phyloP scores from a whole-genome alignment of 2,888 invertebrate species.

The Napeogenes inachia region DNA sequence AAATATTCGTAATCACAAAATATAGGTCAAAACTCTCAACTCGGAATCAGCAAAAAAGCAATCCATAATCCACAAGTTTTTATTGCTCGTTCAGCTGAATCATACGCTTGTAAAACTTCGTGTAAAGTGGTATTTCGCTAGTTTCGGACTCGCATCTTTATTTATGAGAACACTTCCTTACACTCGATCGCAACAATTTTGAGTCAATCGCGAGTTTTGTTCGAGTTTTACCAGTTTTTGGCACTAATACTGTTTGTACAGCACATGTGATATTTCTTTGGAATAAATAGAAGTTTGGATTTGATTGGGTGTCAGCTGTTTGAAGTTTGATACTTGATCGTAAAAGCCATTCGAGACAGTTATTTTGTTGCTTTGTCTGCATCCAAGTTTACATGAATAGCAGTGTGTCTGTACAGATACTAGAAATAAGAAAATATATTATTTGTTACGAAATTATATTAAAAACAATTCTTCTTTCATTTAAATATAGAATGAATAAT shows the following conservation, averaged over 20 bases:
- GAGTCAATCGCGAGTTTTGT: slow-evolving; percentile 25
- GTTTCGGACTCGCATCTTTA: slow-evolving; percentile 50
- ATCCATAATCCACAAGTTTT: slow-evolving; percentile 43
- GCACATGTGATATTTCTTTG: slow-evolving; percentile 19
- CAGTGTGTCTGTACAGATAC: no score
- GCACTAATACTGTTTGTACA: slow-evolving; percentile 26
- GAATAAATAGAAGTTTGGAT: slow-evolving; percentile 10
- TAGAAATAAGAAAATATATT: neutral
- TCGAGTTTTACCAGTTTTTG: slow-evolving; percentile 26
- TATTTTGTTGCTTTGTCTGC: neutral
- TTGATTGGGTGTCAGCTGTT: slow-evolving; percentile 9
- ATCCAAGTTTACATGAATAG: no score
- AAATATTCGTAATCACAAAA: slow-evolving; percentile 11
- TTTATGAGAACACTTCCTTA: slow-evolving; percentile 60
- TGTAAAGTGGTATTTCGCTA: slow-evolving; percentile 44
- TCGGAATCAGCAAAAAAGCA: slow-evolving; percentile 16
- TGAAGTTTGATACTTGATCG: neutral
- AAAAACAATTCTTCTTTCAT: no score
- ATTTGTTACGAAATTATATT: no score
- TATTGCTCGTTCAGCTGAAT: slow-evolving; percentile 62
- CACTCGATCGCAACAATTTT: slow-evolving; percentile 44
- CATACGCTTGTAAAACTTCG: slow-evolving; percentile 49
- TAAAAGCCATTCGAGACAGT: neutral
- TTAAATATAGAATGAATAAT: no score
- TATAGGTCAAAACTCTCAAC: slow-evolving; percentile 14